Evolutionary conservation across 2,113 vertebrate species (phyloP), one percentile per base, ranked within the genome.

Genomic region (Guaruba guarouba): DNA sequence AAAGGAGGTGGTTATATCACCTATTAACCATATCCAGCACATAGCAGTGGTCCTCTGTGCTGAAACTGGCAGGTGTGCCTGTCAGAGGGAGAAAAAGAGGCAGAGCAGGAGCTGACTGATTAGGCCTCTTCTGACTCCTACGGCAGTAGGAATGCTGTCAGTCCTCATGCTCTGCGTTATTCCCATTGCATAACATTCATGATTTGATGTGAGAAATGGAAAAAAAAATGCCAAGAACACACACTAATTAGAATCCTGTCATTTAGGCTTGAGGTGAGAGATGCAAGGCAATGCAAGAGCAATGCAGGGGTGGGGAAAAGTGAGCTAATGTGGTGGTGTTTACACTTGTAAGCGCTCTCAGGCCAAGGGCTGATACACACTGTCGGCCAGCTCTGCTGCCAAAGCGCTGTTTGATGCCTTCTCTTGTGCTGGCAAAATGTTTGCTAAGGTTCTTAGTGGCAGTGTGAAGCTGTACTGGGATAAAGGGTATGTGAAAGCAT

Each of bases 111-210:
- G 77, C 81, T 74, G 76, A 46, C 76, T 77, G 80, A 93, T 86
- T 3, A 78, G 79, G 86, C 43, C 55, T 83, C 63, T 77, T 59
- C 84, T 68, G 73, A 90, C 55, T 94, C 76, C 80, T 64, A 17
- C 9, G 0, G 83, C 41, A 85, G 54, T 41, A 90, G 93, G 84
- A 96, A 95, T 91, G 80, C 67, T 82, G 91, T 87, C 83, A 79
- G 74, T 80, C 82, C 64, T 96, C 91, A 54, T 82, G 69, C 66
- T 71, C 62, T 76, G 52, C 1, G 0, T 92, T 85, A 85, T 37
- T 92, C 78, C 81, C 48, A n/a, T 79, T 93, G 77, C 66, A 76
- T 62, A 91, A 57, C 14, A 3, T 69, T 87, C 52, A 62, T 59
- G 44, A 73, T 86, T 76, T 91, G 73, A 79, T 92, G 63, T 64